A percentile compares a stretch with the other conserved stretches of the same genome.
Evolutionary conservation across 2,888 invertebrate genomes (phyloP).

Genomic region (Apodemia mormo): DNA sequence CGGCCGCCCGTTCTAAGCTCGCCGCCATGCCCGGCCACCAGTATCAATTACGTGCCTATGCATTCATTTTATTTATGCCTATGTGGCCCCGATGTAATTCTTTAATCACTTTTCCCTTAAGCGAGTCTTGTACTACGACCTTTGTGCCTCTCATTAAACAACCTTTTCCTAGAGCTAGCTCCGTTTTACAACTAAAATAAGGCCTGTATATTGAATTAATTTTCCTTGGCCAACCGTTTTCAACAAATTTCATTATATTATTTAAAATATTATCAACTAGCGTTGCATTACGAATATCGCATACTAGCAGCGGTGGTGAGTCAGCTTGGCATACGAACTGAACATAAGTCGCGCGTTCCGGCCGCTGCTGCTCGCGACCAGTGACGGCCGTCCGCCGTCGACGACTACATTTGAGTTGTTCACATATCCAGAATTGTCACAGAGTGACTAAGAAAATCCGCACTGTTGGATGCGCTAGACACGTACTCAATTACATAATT

Average conservation of each 20-base stretch:
- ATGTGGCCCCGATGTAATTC: conserved; percentile 17
- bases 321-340: too few relatives aligned
- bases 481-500: too few relatives aligned
- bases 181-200: not conserved
- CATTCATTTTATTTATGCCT: conserved; percentile 20
- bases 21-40: too few relatives aligned
- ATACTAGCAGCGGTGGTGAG: too few relatives aligned
- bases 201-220: not conserved
- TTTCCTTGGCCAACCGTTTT: not conserved
- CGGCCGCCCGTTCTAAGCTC: conserved; percentile 4
- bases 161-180: not conserved
- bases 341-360: too few relatives aligned
- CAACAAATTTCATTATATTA: not conserved
- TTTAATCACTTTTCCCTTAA: not conserved
- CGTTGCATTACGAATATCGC: not conserved
- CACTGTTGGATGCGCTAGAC: conserved; percentile 34
- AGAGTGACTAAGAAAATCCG: not conserved
- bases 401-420: too few relatives aligned
- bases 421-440: too few relatives aligned
- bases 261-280: not conserved
- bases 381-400: too few relatives aligned
- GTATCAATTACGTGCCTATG: not conserved
- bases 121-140: too few relatives aligned
- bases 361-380: too few relatives aligned
- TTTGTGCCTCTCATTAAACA: not conserved